Base-by-base conservation (phyloP, 2,797 vertebrate species). In the Pterois miles region DNA sequence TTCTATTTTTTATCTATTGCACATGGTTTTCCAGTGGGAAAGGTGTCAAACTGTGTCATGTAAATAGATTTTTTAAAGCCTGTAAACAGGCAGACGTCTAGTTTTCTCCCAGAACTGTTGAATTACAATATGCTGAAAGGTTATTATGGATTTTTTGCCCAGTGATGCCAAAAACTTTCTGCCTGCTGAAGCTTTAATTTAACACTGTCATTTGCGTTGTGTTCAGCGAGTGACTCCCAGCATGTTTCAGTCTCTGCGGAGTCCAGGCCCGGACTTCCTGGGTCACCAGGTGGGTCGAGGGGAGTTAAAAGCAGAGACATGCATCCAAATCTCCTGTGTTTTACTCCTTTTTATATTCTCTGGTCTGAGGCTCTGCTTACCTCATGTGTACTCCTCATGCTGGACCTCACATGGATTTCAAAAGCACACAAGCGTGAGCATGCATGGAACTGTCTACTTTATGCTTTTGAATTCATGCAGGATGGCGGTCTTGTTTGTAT, bases 281-380 rank as follows among this genome's bases (percentile, higher is more conserved):
- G 86, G 66, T 76, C 85, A 74, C 54, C 84, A 92, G 93, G 93
- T 94, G 88, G 86, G 92, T 92, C 31, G 4, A 72, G 16, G 9
- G 40, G 52, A 52, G 52, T 56, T 31, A 13, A 80, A 58, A 67
- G 34, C 10, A 73, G 40, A 74, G 38, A 65, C 43, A 65, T 65
- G 38, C 65, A 57, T 64, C 62, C 25, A 52, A 16, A 79, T 40
- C 20, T 31, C 64, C 56, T 46, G 7, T 50, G 25, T 74, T 52
- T 57, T 31, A 27, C 71, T 53, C 63, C 12, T 27, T 43, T 65
- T 67, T 18, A 62, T 71, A 20, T 33, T 65, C n/a, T 58, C 20
- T 57, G 43, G 25, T 33, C 13, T 27, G 65, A 50, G 53, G 31
- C 25, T 76, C n/a, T 60, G 43, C 66, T 53, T 50, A 1, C 53